Conservation (phyloP, 2,888 invertebrate species). For the Glyphotaelius pellucidus region DNA sequence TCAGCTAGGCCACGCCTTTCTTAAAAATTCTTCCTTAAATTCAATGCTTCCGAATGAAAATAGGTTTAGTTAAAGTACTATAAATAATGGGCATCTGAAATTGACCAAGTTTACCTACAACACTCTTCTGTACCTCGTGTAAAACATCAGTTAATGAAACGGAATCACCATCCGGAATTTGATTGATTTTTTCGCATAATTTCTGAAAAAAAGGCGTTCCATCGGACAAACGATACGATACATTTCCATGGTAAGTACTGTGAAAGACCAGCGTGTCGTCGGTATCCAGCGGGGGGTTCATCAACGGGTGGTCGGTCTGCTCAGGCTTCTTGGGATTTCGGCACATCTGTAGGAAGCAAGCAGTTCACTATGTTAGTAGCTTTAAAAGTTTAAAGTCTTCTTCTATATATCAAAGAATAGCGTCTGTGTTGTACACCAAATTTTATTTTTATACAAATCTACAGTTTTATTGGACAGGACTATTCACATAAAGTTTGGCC, state of each 20-base stretch:
- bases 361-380: no score
- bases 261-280: constrained; percentile 29
- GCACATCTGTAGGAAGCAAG: no score
- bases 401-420: no score
- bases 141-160: not conserved
- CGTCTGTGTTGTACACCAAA: no score
- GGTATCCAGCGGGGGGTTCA: not conserved
- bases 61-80: not conserved
- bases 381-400: no score
- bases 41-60: not conserved
- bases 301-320: not conserved
- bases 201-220: constrained; percentile 39
- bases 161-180: not conserved
- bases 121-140: not conserved
- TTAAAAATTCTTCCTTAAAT: no score
- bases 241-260: not conserved
- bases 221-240: not conserved
- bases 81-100: not conserved
- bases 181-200: not conserved
- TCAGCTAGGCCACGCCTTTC: no score
- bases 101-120: not conserved
- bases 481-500: no score
- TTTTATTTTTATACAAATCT: no score
- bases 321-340: no score
- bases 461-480: no score